Evolutionary conservation across 2,888 invertebrate genomes (phyloP).

Genomic region (Tipula helvola): DNA sequence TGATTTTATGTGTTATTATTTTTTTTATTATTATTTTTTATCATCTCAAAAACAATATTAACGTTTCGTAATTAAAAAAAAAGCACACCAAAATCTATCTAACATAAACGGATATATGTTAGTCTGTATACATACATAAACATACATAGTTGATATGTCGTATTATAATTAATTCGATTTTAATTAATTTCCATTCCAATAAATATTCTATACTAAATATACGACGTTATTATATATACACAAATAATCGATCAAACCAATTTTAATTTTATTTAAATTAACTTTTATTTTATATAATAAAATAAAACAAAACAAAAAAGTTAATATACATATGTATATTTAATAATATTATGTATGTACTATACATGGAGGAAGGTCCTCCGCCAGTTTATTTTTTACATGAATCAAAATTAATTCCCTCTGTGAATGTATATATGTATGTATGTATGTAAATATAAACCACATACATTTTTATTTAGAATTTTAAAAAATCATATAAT

Average conservation of each 20-base stretch:
- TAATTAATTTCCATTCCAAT: slow-evolving; percentile 4
- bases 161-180: background rate
- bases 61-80: background rate
- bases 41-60: background rate
- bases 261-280: slow-evolving; percentile 4
- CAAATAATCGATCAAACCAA: background rate
- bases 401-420: background rate
- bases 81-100: background rate
- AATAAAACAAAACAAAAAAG: background rate
- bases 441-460: background rate
- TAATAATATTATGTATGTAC: background rate
- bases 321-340: background rate
- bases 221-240: background rate
- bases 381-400: background rate
- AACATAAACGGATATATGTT: background rate
- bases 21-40: background rate
- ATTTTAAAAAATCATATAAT: background rate
- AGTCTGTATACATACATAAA: background rate
- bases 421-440: background rate
- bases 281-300: background rate
- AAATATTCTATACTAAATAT: background rate
- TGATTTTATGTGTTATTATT: background rate
- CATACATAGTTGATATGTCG: background rate
- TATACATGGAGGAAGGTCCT: background rate
- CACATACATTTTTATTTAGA: background rate